phyloP scores from a whole-genome alignment of 2,888 invertebrate genomes.

The Latrodectus elegans region DNA sequence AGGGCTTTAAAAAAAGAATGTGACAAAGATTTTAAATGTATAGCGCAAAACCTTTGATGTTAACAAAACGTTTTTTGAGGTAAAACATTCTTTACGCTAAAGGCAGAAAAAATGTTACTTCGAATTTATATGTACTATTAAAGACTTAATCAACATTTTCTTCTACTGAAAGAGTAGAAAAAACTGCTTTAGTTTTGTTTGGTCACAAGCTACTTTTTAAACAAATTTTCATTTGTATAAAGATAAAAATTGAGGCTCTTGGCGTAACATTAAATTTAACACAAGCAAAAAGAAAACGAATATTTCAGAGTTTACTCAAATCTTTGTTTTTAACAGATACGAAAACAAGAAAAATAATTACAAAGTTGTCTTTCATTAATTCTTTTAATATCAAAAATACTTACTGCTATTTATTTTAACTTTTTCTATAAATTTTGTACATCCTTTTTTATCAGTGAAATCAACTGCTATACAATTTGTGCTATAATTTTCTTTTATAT shows the following conservation, averaged over 20 bases:
- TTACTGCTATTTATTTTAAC: too few species aligned
- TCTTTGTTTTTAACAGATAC: too few species aligned
- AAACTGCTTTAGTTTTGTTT: background rate
- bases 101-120: slow-evolving; percentile 1
- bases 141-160: background rate
- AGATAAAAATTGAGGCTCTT: background rate
- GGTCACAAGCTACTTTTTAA: background rate
- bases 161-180: background rate
- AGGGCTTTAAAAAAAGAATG: slow-evolving; percentile 24
- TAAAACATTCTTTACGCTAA: background rate
- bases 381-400: too few species aligned
- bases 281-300: too few species aligned
- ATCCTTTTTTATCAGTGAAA: too few species aligned
- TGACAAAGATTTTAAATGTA: slow-evolving; percentile 1
- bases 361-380: too few species aligned
- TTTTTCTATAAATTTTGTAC: too few species aligned
- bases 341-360: too few species aligned
- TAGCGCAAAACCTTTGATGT: slow-evolving; percentile 1
- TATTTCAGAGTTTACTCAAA: too few species aligned
- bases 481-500: too few species aligned
- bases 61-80: slow-evolving; percentile 5
- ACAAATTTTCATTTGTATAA: background rate
- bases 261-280: background rate
- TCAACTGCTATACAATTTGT: too few species aligned
- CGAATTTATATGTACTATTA: slow-evolving; percentile 5